phyloP scores from a whole-genome alignment of 2,113 vertebrate species.

The Boulengeromyrus knoepffleri region DNA sequence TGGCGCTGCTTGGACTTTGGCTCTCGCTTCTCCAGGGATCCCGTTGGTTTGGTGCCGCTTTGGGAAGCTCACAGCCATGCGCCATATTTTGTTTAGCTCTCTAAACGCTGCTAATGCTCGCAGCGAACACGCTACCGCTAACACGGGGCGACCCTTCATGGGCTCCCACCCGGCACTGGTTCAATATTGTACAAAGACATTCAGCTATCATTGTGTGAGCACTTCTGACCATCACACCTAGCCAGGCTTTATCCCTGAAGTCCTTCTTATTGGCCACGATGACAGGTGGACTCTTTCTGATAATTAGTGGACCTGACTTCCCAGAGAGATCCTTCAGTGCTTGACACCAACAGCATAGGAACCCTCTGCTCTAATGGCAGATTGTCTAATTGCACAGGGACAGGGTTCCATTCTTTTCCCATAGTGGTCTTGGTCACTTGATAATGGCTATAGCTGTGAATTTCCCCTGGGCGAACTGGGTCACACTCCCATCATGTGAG shows the following conservation, averaged over 20 bases:
- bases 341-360: not conserved
- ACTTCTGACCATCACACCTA: not conserved
- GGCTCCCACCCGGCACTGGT: not conserved
- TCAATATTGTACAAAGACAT: not conserved
- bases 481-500: not conserved
- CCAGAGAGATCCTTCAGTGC: not conserved
- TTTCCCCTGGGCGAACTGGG: not conserved
- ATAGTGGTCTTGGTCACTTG: not conserved
- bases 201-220: not conserved
- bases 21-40: constrained; percentile 10
- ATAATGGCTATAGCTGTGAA: not conserved
- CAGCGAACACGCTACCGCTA: not conserved
- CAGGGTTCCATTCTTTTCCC: not conserved
- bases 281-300: not conserved
- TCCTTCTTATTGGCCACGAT: not conserved
- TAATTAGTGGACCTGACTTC: not conserved
- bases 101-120: not conserved
- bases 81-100: not conserved
- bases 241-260: not conserved
- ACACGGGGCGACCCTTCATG: not conserved
- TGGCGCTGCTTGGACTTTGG: constrained; percentile 10
- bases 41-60: not conserved
- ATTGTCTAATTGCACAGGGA: not conserved
- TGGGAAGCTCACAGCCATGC: not conserved
- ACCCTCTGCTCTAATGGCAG: not conserved